These are phyloP conservation scores for Hemiprocne comata DNA, from an alignment of 2,113 vertebrate species.

Conservation along the genomic window DNA sequence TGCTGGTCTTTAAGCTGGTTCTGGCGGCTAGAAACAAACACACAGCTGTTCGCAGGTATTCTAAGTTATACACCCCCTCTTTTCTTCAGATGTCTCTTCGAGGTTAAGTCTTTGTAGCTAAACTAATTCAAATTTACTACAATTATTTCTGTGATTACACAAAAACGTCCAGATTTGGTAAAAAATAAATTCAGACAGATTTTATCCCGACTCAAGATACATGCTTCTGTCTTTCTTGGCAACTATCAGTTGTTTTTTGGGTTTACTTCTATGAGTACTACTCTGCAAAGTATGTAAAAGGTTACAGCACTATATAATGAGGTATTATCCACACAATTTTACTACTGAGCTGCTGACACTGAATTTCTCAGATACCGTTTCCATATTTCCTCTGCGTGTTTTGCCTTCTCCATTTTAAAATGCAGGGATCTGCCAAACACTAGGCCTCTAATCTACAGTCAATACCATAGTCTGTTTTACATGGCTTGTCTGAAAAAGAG, in stretches of 20 bases:
- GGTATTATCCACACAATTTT: conserved; percentile 32
- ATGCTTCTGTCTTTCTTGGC: conserved; percentile 42
- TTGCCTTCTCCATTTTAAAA: conserved; percentile 61
- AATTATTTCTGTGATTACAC: not conserved
- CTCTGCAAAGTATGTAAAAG: conserved; percentile 8
- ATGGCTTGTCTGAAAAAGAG: conserved; percentile 61
- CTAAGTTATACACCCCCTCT: not conserved
- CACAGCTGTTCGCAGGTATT: not conserved
- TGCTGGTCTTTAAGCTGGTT: conserved; percentile 88
- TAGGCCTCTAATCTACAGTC: conserved; percentile 55
- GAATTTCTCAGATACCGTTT: conserved; percentile 55
- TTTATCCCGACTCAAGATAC: conserved; percentile 12
- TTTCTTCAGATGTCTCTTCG: not conserved
- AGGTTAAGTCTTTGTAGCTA: not conserved
- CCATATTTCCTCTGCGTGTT: conserved; percentile 43
- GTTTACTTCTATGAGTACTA: conserved; percentile 33
- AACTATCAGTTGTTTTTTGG: not conserved
- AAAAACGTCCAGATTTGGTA: not conserved
- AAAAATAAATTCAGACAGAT: not conserved
- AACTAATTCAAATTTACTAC: not conserved
- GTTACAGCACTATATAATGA: not conserved
- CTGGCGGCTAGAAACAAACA: conserved; percentile 79
- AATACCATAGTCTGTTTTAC: conserved; percentile 51
- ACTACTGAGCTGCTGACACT: conserved; percentile 23
- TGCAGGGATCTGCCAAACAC: conserved; percentile 29